Conservation (phyloP, 2,113 vertebrate species). For the Centropristis striata region DNA sequence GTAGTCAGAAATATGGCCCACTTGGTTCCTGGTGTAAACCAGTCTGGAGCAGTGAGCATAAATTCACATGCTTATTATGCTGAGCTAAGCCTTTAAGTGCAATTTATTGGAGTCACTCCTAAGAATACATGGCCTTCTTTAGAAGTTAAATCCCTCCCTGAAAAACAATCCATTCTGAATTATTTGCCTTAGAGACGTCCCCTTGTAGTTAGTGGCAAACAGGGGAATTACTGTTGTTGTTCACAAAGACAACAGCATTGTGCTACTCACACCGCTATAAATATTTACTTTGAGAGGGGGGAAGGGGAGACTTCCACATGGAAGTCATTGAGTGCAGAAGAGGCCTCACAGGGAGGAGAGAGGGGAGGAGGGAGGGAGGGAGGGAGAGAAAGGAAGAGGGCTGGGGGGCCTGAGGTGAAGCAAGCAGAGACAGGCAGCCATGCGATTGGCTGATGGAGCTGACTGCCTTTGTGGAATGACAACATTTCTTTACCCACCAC, state of each 20-base stretch:
- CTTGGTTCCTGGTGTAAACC: conserved; percentile 37
- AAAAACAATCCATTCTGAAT: conserved; percentile 38
- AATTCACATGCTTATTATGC: conserved; percentile 52
- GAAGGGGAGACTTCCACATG: conserved; percentile 50
- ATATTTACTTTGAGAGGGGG: conserved; percentile 65
- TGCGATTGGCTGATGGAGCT: conserved; percentile 29
- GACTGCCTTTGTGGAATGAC: conserved; percentile 50
- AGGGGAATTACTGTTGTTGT: conserved; percentile 40
- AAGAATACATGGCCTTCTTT: conserved; percentile 27
- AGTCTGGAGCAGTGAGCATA: conserved; percentile 40
- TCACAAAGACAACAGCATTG: conserved; percentile 34
- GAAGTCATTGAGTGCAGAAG: conserved; percentile 67
- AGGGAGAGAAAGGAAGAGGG: background rate
- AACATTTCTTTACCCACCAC: conserved; percentile 22
- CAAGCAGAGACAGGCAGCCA: conserved; percentile 43
- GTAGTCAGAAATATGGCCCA: conserved; percentile 46
- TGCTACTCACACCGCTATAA: conserved; percentile 49
- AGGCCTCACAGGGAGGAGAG: conserved; percentile 45
- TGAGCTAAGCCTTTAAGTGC: conserved; percentile 55
- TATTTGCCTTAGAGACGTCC: conserved; percentile 37
- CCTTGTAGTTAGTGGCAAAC: conserved; percentile 24
- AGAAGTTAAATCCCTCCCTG: conserved; percentile 32
- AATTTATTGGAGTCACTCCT: conserved; percentile 52
- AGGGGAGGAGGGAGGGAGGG: background rate
- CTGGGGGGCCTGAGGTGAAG: conserved; percentile 30